A percentile compares a stretch with the other conserved stretches of the same genome.
Evolutionary conservation across 2,797 vertebrate genomes (phyloP).

Genomic region (Gymnothorax reevesii): DNA sequence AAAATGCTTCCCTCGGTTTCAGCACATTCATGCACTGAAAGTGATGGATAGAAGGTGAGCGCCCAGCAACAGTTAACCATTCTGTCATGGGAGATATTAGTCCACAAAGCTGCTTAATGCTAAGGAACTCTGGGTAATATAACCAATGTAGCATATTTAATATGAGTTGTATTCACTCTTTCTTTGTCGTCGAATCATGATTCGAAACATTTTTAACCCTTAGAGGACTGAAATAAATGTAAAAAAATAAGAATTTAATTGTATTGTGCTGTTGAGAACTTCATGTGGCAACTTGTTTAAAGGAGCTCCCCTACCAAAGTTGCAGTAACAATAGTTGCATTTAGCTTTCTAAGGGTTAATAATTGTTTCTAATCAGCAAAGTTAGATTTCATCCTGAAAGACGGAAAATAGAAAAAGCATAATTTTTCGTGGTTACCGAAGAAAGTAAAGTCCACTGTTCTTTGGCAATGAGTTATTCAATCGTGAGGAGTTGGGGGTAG

Average conservation of each 20-base stretch:
- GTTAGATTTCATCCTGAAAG: neutral
- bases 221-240: no score
- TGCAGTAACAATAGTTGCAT: no score
- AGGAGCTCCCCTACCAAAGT: no score
- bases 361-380: neutral
- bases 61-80: neutral
- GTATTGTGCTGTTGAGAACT: no score
- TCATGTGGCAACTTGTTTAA: no score
- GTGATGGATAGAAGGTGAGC: constrained; percentile 1
- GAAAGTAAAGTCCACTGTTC: neutral
- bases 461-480: neutral
- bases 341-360: neutral
- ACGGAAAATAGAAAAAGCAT: neutral
- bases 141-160: neutral
- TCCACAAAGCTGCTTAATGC: neutral
- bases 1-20: neutral
- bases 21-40: neutral
- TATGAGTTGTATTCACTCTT: neutral
- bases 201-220: no score
- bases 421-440: neutral
- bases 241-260: no score
- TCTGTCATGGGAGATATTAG: neutral
- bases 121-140: neutral
- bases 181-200: neutral
- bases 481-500: neutral